phyloP scores from a whole-genome alignment of 2,888 invertebrate species.

The Pinctada fucata region DNA sequence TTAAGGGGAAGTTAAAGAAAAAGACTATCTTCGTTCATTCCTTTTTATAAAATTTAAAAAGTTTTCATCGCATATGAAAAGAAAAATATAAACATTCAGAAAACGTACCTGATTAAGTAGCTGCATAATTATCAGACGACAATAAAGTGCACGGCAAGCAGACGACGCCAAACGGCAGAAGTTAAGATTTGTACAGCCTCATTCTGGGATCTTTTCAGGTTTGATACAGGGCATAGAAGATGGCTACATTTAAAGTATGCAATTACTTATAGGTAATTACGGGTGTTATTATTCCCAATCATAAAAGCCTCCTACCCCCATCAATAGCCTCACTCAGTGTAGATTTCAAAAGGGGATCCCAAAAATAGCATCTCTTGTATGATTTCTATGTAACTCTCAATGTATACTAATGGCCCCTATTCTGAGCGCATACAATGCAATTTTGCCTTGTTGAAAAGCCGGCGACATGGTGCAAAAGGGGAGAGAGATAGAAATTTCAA shows the following conservation, averaged over 20 bases:
- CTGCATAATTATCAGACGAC: no score
- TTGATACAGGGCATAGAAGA: not conserved
- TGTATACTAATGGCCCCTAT: constrained; percentile 2
- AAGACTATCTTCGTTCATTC: no score
- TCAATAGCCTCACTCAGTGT: not conserved
- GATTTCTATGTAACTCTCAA: not conserved
- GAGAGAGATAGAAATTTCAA: not conserved
- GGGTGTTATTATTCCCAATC: not conserved
- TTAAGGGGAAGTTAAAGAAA: no score
- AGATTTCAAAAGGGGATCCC: not conserved
- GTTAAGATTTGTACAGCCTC: no score
- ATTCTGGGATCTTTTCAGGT: no score
- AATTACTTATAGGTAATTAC: not conserved
- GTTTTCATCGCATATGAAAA: no score
- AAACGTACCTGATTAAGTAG: no score
- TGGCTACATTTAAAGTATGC: not conserved
- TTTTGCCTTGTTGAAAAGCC: not conserved
- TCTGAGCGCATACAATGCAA: not conserved
- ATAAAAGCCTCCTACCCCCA: not conserved
- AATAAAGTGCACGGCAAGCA: no score
- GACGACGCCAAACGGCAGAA: no score
- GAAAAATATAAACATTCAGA: no score
- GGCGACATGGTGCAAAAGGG: not conserved
- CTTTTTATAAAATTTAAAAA: no score
- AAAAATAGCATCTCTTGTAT: constrained; percentile 1